Evolutionary conservation across 1,140 invertebrate genomes (phyloP).

Genomic region (Sarcophaga peregrina): DNA sequence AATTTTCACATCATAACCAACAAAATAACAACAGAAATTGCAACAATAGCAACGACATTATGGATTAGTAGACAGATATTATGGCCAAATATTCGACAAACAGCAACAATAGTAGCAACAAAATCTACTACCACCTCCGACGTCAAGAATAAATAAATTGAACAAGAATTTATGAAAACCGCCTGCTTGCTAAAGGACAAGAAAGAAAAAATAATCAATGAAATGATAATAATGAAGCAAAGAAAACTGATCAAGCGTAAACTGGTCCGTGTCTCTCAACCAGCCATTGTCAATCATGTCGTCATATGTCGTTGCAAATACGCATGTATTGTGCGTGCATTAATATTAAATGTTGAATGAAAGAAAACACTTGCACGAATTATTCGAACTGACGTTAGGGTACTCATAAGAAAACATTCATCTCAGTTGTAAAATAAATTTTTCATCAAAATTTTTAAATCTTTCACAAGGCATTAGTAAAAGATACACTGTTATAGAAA

Average conservation of each 20-base stretch:
- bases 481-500: no score
- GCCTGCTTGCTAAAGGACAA: background rate
- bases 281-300: no score
- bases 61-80: background rate
- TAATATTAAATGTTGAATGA: no score
- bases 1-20: background rate
- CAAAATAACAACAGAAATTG: background rate
- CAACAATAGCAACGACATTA: background rate
- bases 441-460: no score
- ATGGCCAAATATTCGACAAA: background rate
- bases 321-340: no score
- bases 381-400: no score
- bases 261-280: background rate
- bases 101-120: background rate
- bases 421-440: no score
- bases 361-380: no score
- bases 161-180: background rate
- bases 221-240: background rate
- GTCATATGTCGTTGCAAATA: no score
- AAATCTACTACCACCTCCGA: no score
- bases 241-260: background rate
- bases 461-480: no score
- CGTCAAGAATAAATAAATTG: background rate
- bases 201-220: background rate
- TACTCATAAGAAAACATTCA: no score